phyloP scores from a whole-genome alignment of 1,140 invertebrate genomes.

The Gerris buenoi region DNA sequence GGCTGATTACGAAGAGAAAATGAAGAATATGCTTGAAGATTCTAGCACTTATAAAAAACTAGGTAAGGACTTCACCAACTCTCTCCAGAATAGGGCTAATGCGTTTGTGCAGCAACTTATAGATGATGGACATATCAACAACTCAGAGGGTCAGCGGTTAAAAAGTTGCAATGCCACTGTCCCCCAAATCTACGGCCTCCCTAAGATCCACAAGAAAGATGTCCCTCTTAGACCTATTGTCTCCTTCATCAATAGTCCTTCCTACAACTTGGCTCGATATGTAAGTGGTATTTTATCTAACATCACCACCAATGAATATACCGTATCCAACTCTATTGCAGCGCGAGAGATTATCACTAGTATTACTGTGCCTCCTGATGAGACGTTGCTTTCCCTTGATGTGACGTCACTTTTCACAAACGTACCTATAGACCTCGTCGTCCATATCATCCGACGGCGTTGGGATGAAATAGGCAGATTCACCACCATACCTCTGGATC shows the following conservation, averaged over 20 bases:
- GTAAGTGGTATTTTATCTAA: not conserved
- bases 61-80: not conserved
- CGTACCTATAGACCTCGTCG: not conserved
- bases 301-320: not conserved
- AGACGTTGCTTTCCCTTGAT: not conserved
- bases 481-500: not conserved
- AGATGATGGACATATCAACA: not conserved
- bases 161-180: not conserved
- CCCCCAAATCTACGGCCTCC: slow-evolving; percentile 12
- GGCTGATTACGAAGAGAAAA: not conserved
- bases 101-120: not conserved
- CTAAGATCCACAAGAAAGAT: slow-evolving; percentile 19
- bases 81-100: not conserved
- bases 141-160: not conserved
- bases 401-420: not conserved
- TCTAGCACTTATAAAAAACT: not conserved
- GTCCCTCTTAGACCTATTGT: slow-evolving; percentile 16
- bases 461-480: not conserved
- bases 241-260: slow-evolving; percentile 12
- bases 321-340: not conserved
- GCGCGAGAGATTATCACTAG: not conserved
- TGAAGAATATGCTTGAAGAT: not conserved
- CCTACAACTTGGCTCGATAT: slow-evolving; percentile 9
- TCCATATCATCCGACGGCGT: not conserved
- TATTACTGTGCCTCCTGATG: not conserved